Percentiles rank a stretch among this genome's conserved stretches.
These are phyloP conservation scores for Syngnathus floridae DNA, from an alignment of 2,113 vertebrate genomes.

Conservation along the genomic window DNA sequence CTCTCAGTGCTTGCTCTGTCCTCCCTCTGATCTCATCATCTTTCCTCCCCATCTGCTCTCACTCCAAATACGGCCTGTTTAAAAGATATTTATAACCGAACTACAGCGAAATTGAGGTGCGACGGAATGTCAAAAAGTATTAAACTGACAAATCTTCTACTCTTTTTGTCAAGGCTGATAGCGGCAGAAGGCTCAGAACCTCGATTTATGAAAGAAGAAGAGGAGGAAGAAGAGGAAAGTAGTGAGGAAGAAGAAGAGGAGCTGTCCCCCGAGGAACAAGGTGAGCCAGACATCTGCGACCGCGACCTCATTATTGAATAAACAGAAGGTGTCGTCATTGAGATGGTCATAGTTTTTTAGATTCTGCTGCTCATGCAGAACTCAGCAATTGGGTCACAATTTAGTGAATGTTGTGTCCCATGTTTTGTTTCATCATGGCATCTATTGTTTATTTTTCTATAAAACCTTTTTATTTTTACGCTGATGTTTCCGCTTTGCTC, in stretches of 20 bases:
- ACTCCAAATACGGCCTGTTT: neutral
- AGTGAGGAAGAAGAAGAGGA: conserved; percentile 89
- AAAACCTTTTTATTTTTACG: neutral
- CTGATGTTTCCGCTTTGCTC: neutral
- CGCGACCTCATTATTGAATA: neutral
- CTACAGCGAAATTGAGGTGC: neutral
- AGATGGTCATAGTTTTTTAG: neutral
- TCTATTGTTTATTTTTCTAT: too few relatives aligned
- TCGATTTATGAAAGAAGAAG: conserved; percentile 69
- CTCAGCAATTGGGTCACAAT: neutral
- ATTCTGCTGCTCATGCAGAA: neutral
- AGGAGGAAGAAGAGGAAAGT: conserved; percentile 72
- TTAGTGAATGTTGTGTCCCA: neutral
- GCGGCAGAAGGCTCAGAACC: conserved; percentile 82
- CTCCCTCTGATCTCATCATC: conserved; percentile 7
- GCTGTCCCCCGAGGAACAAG: conserved; percentile 85
- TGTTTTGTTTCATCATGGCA: neutral
- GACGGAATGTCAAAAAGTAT: neutral
- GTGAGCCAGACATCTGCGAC: conserved; percentile 50
- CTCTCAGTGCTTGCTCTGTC: conserved; percentile 12
- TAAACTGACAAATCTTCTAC: neutral
- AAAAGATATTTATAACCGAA: neutral
- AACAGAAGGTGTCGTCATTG: neutral
- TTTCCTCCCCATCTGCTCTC: conserved; percentile 24
- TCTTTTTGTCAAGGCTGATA: conserved; percentile 68